phyloP scores from a whole-genome alignment of 2,888 invertebrate genomes.

The Chloroclystis v-ata region DNA sequence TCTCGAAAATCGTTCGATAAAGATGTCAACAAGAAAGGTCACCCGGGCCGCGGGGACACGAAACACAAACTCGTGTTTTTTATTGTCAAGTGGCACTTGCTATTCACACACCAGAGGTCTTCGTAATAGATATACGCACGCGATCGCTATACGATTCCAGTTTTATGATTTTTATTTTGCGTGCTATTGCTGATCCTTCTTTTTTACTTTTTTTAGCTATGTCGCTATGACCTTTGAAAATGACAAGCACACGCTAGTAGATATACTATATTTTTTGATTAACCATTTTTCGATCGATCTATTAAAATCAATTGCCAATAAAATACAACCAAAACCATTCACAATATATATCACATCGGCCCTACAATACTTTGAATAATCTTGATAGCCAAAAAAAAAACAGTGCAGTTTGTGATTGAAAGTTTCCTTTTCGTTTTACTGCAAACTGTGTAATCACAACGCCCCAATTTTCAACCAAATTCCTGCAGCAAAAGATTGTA shows the following conservation, averaged over 20 bases:
- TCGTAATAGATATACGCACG: slow-evolving; percentile 24
- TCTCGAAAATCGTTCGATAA: slow-evolving; percentile 71
- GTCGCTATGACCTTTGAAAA: slow-evolving; percentile 8
- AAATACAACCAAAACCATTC: too few species aligned
- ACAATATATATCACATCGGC: too few species aligned
- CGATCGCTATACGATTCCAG: slow-evolving; percentile 10
- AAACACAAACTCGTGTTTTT: slow-evolving; percentile 41
- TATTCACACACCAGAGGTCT: slow-evolving; percentile 31
- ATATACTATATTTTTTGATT: too few species aligned
- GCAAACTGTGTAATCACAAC: background rate
- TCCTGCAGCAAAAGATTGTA: slow-evolving; percentile 1
- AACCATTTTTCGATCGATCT: too few species aligned
- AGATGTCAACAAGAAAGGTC: slow-evolving; percentile 72
- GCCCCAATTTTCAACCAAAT: background rate
- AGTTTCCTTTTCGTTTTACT: background rate
- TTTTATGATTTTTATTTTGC: slow-evolving; percentile 7
- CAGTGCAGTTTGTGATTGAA: background rate
- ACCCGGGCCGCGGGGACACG: slow-evolving; percentile 46
- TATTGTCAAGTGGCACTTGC: slow-evolving; percentile 35
- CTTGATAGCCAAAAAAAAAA: background rate
- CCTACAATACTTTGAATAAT: background rate
- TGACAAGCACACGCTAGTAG: too few species aligned
- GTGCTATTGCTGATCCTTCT: slow-evolving; percentile 1
- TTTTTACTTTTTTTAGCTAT: slow-evolving; percentile 7
- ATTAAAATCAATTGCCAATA: too few species aligned